phyloP scores from a whole-genome alignment of 1,140 invertebrate genomes.

The Batillaria attramentaria region DNA sequence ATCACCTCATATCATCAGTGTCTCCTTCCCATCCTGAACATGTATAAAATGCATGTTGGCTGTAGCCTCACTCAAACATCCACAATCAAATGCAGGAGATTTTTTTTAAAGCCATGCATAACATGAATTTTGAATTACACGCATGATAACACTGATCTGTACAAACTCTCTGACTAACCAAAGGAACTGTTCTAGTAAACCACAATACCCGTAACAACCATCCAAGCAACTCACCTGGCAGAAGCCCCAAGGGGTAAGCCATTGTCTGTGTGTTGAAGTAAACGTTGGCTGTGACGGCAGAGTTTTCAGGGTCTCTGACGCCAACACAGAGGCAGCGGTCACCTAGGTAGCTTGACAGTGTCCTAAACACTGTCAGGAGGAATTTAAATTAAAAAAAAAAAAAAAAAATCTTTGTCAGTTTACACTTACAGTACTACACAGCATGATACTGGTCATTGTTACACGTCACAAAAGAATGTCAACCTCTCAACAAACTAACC shows the following conservation, averaged over 20 bases:
- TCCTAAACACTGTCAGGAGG: no score
- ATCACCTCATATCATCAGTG: neutral
- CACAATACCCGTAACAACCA: neutral
- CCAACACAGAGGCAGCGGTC: neutral
- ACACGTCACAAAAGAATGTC: no score
- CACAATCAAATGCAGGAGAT: neutral
- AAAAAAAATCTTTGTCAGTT: no score
- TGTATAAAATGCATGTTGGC: neutral
- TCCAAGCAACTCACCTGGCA: conserved; percentile 9
- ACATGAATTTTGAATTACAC: neutral
- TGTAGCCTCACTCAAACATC: neutral
- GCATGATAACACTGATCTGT: neutral
- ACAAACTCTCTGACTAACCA: neutral
- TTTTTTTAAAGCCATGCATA: neutral
- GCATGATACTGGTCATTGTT: no score
- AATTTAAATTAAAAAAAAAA: no score
- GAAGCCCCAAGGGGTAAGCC: conserved; percentile 5
- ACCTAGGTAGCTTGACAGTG: neutral
- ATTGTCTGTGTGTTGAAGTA: neutral
- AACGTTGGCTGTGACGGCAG: neutral
- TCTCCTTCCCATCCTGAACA: neutral
- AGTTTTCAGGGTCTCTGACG: neutral
- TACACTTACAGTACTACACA: no score
- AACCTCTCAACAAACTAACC: no score
- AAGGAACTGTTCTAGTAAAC: neutral